Percentiles rank a stretch among this genome's conserved stretches.
phyloP scores from a whole-genome alignment of 1,140 invertebrate species.

The Tachypleus tridentatus region DNA sequence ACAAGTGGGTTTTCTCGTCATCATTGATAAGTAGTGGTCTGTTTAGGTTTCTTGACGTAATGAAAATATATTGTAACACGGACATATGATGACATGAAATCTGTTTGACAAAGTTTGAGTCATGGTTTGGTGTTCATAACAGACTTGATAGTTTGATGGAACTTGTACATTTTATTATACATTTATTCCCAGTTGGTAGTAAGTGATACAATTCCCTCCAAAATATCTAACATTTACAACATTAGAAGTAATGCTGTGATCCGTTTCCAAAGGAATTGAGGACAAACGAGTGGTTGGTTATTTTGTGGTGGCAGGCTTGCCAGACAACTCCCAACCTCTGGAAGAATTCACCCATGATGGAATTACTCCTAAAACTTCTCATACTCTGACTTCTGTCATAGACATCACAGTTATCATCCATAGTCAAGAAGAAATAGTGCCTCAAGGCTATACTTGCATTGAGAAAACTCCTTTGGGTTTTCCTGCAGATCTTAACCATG shows the following conservation, averaged over 20 bases:
- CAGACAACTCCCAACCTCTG: constrained; percentile 59
- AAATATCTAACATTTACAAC: background rate
- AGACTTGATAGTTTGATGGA: background rate
- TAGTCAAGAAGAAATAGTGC: constrained; percentile 67
- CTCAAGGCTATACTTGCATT: constrained; percentile 65
- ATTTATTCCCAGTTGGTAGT: background rate
- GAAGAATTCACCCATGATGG: constrained; percentile 69
- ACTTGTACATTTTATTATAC: background rate
- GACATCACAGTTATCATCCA: constrained; percentile 96
- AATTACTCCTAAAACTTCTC: constrained; percentile 56
- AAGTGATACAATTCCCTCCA: background rate
- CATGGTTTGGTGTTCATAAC: background rate
- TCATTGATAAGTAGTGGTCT: no score
- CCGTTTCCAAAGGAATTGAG: constrained; percentile 28
- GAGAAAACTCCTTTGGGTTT: constrained; percentile 72
- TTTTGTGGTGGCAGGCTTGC: constrained; percentile 92
- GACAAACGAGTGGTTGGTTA: constrained; percentile 56
- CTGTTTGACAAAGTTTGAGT: background rate
- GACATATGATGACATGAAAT: background rate
- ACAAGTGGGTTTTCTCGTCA: no score
- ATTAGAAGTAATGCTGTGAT: background rate
- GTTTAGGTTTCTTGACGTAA: no score
- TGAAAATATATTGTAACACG: no score
- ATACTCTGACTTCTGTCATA: constrained; percentile 63
- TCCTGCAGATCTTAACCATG: constrained; percentile 91